Base-by-base conservation (phyloP, 2,888 invertebrate genomes). In the Spilosoma lubricipeda region DNA sequence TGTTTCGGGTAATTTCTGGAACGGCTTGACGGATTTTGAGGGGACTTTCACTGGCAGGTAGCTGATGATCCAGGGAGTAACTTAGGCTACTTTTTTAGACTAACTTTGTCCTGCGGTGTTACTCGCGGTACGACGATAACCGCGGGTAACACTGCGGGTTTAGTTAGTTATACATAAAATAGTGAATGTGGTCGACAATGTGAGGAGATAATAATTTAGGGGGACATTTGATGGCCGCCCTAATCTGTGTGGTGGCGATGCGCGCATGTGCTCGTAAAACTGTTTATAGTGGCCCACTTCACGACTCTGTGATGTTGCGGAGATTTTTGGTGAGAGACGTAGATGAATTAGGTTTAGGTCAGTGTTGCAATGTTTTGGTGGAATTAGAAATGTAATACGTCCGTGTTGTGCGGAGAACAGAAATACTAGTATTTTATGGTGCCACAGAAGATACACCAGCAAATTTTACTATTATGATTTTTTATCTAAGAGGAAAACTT, bases 201-300 rank as follows among this genome's bases (percentile, higher is more conserved):
- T 82, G 86, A 74, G 59, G 77, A 83, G 85, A 85, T 85, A 84
- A 85, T 85, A 85, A 86, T 83, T 86, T 86, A 72, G 76, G 77
- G 82, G 82, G 80, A 75, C 77, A 75, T 83, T 85, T 85, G 85
- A 85, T 85, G 80, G 76, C 74, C 65, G 39, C 74, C 72, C 82
- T 86, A 85, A 85, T 85, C 86, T 83, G 79, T 81, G 79, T 77
- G 70, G 74, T 77, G 80, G 75, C 82, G 75, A 71, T 76, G 79
- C 56, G 79, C 77, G 77, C 77, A 76, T 78, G 77, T 75, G 77
- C 52, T 85, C 85, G 81, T 85, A 85, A 86, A 85, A 75, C 75
- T 74, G 83, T 85, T 85, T 85, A 85, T 85, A 81, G 85, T 77
- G 80, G 67, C 76, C 78, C 75, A 77, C 78, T 77, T 76, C 78